Evolutionary conservation across 37 sponge, comb jelly and placozoan genomes (phyloP).

Genomic region (Bolinopsis microptera): DNA sequence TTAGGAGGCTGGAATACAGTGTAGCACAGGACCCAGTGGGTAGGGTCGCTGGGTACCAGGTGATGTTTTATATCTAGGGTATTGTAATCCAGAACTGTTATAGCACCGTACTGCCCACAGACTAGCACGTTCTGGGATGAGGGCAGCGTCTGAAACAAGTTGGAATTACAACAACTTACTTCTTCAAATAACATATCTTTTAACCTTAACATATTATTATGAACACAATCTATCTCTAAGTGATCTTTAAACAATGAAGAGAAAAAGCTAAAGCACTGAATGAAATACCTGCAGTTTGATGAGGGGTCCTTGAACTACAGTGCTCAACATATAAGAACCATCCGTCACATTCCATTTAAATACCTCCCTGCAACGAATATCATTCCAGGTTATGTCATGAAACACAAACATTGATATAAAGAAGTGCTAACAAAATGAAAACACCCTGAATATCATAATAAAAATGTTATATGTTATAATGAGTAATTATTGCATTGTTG

Average conservation of each 20-base stretch:
- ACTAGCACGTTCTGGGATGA: slow-evolving; percentile 27
- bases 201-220: no score
- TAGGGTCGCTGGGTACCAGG: slow-evolving; percentile 41
- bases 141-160: neutral
- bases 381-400: no score
- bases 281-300: neutral
- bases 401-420: no score
- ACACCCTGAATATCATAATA: no score
- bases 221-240: neutral
- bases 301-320: slow-evolving; percentile 44
- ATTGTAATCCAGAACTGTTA: neutral
- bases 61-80: neutral
- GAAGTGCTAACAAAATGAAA: no score
- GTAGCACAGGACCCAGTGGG: slow-evolving; percentile 41
- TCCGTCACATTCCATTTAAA: slow-evolving; percentile 36
- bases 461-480: no score
- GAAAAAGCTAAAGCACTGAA: no score
- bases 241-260: no score
- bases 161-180: no score
- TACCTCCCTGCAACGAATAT: no score
- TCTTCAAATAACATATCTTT: no score
- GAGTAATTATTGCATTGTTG: no score
- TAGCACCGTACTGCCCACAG: slow-evolving; percentile 55
- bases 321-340: neutral
- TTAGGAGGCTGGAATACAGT: slow-evolving; percentile 46